These are phyloP conservation scores for Sebastes baramenuke DNA, from an alignment of 2,797 vertebrate species.

Conservation along the genomic window DNA sequence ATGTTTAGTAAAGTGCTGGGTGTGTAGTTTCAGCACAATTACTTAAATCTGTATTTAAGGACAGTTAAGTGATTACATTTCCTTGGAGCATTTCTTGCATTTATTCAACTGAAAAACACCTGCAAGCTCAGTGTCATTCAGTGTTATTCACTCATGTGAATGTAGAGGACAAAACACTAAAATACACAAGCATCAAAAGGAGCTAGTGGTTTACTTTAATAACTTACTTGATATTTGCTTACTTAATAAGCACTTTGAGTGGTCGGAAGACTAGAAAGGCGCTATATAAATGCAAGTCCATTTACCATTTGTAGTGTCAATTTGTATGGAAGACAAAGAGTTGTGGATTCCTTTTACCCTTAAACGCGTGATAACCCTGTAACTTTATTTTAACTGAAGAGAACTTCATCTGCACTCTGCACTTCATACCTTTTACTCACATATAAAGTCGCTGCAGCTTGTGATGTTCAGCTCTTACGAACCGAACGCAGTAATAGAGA, in stretches of 20 bases:
- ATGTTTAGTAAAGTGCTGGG: background rate
- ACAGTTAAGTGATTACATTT: background rate
- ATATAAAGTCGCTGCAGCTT: conserved; percentile 16
- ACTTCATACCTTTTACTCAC: conserved; percentile 30
- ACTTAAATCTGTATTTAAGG: background rate
- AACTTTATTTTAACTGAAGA: conserved; percentile 52
- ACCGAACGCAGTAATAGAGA: conserved; percentile 21
- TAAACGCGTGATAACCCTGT: background rate
- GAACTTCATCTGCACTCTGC: conserved; percentile 55
- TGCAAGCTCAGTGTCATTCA: background rate
- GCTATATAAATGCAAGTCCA: no score
- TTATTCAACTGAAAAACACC: background rate
- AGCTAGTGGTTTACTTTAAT: conserved; percentile 12
- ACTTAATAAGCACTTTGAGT: no score
- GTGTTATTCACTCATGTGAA: background rate
- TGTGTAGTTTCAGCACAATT: background rate
- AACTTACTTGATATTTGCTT: background rate
- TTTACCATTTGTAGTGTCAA: background rate
- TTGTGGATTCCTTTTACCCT: conserved; percentile 1
- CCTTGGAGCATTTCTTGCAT: background rate
- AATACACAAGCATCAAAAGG: background rate
- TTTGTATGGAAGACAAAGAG: conserved; percentile 4
- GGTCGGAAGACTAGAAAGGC: no score
- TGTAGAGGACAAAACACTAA: background rate
- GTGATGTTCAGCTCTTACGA: conserved; percentile 40